Evolutionary conservation across 2,797 vertebrate species (phyloP).

Genomic region (Danio tinwini): DNA sequence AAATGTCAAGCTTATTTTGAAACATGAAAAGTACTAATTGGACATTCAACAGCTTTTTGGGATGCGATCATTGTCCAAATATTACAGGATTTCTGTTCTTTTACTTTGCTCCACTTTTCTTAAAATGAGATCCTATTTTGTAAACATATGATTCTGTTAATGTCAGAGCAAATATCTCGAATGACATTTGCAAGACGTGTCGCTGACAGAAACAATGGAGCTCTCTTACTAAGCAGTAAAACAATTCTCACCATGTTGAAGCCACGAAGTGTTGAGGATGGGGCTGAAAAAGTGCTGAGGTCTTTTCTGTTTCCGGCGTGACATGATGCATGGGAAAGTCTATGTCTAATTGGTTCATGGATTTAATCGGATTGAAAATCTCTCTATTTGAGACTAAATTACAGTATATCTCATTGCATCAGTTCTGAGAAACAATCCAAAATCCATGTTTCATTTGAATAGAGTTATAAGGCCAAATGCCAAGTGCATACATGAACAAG

Average conservation of each 20-base stretch:
- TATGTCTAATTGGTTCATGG: conserved; percentile 56
- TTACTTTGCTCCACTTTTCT: not conserved
- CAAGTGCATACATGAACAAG: conserved; percentile 42
- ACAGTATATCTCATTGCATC: conserved; percentile 11
- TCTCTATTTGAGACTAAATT: conserved; percentile 29
- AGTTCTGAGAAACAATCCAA: conserved; percentile 17
- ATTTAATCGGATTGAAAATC: conserved; percentile 24
- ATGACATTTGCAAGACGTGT: conserved; percentile 14
- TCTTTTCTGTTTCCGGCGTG: conserved; percentile 81
- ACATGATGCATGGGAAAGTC: conserved; percentile 74
- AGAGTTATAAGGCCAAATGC: conserved; percentile 23
- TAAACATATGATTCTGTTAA: not conserved
- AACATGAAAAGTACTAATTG: conserved; percentile 27
- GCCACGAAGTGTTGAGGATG: conserved; percentile 71
- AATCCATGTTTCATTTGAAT: conserved; percentile 23
- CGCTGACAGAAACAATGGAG: conserved; percentile 19
- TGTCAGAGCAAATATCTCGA: conserved; percentile 12
- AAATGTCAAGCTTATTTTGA: not conserved
- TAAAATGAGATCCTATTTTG: not conserved
- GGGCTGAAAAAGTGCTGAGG: conserved; percentile 78
- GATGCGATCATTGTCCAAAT: not conserved
- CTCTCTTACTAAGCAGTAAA: conserved; percentile 48
- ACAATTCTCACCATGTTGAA: conserved; percentile 76
- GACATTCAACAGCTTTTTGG: not conserved
- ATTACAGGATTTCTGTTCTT: not conserved